Base-by-base conservation (phyloP, 2,113 vertebrate genomes). In the Anguilla japonica region DNA sequence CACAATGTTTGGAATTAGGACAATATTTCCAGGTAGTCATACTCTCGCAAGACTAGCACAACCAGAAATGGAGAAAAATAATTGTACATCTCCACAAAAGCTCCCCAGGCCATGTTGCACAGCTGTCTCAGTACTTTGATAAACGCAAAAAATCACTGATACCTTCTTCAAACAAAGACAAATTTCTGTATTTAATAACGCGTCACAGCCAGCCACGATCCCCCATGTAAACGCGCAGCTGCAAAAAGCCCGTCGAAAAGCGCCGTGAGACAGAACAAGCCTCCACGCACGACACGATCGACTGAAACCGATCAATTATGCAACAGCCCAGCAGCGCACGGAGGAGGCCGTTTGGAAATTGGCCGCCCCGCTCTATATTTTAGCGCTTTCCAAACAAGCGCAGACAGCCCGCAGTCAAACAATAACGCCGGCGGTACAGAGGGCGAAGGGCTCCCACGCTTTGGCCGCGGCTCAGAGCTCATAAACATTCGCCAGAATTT, bases 401-500 rank as follows among this genome's bases (percentile, higher is more conserved):
- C 85, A 87, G 86, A 2, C 40, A 50, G 41, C 29, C 56, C 85
- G 29, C 53, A 18, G 53, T 39, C 79, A 86, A 63, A 82, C 85
- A 86, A 82, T 46, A 71, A 67, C 85, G 57, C 0, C 26, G 1
- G 79, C 41, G 16, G 86, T 67, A 93, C 90, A 84, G 79, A 79
- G 84, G 89, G 80, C 43, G 8, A 90, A 89, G 84, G 88, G 89
- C 78, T 88, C 84, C 88, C 91, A 90, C 82, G 88, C 91, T 93
- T 91, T 93, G 92, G 91, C 91, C 90, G 90, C 85, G 82, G 91
- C 91, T 93, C 92, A 90, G 93, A 91, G 84, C 87, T 87, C 93
- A 91, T 93, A 93, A 95, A 94, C 87, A 91, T 89, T 82, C 63
- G 82, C 82, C 71, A 93, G 88, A 91, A 94, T 94, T 91, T 79